Evolutionary conservation across 1,140 invertebrate species (phyloP).

Genomic region (Bombus haemorrhoidalis): DNA sequence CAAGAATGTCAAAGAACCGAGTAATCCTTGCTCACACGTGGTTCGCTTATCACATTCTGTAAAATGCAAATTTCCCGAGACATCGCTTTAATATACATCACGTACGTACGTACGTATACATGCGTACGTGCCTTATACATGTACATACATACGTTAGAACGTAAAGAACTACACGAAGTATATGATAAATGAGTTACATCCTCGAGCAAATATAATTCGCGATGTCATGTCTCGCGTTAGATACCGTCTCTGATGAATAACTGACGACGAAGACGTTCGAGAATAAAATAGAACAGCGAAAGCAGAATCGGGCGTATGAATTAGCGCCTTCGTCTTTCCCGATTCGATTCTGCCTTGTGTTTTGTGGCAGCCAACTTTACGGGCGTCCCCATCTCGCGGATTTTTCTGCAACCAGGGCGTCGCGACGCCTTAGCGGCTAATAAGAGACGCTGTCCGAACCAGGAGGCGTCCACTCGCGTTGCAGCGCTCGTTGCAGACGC

Average conservation of each 20-base stretch:
- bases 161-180: not conserved
- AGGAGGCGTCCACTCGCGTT: slow-evolving; percentile 60
- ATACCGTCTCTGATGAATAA: not conserved
- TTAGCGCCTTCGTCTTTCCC: not conserved
- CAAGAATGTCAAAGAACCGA: not conserved
- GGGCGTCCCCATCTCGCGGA: slow-evolving; percentile 80
- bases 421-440: slow-evolving; percentile 79
- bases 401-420: slow-evolving; percentile 79
- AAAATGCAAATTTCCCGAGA: not conserved
- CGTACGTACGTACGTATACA: too few species aligned
- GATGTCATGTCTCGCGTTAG: not conserved
- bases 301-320: not conserved
- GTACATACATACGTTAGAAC: not conserved
- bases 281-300: not conserved
- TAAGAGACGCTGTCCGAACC: slow-evolving; percentile 68
- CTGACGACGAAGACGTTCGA: not conserved
- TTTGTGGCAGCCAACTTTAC: slow-evolving; percentile 57
- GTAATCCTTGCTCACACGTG: not conserved
- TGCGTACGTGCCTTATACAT: not conserved
- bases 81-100: too few species aligned
- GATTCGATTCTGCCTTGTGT: slow-evolving; percentile 11
- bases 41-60: not conserved
- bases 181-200: not conserved
- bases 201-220: not conserved
- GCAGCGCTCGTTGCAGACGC: slow-evolving; percentile 53